Conservation (phyloP, 2,113 vertebrate species). For the Leptobrachium ailaonicum region DNA sequence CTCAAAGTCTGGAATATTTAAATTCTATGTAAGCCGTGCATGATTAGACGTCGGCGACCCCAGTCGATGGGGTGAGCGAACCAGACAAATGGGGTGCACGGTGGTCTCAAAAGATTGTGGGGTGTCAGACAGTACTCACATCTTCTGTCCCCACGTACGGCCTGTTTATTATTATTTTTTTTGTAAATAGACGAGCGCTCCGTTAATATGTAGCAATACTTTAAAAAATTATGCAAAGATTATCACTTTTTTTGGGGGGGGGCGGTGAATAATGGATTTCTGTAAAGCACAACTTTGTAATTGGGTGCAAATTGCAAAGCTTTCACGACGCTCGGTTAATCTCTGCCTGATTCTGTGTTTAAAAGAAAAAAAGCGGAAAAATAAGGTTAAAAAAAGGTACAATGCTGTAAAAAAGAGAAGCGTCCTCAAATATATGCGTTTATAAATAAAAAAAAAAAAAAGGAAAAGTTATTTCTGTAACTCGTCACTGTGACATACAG, state of each 20-base stretch:
- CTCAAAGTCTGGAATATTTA: constrained; percentile 57
- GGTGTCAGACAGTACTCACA: not conserved
- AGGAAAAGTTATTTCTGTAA: constrained; percentile 42
- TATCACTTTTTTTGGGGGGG: not conserved
- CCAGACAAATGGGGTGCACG: not conserved
- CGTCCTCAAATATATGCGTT: constrained; percentile 43
- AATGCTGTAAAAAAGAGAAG: constrained; percentile 29
- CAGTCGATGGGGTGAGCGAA: not conserved
- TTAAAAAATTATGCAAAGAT: constrained; percentile 30
- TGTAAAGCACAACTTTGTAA: constrained; percentile 48
- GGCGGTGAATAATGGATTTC: not conserved
- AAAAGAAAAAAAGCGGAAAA: constrained; percentile 37
- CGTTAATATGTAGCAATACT: constrained; percentile 44
- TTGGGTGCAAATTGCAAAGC: constrained; percentile 28
- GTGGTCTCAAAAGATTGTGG: not conserved
- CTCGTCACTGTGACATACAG: constrained; percentile 21
- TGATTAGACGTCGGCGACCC: constrained; percentile 53
- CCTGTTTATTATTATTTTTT: not conserved
- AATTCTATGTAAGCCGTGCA: constrained; percentile 58
- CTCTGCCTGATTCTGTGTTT: constrained; percentile 19
- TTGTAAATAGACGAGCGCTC: constrained; percentile 27
- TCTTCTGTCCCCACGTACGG: not conserved
- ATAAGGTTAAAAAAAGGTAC: constrained; percentile 25
- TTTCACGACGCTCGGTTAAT: constrained; percentile 16
- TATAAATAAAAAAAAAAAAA: constrained; percentile 44